Base-by-base conservation (phyloP, 1,140 invertebrate genomes). In the Venturia canescens region DNA sequence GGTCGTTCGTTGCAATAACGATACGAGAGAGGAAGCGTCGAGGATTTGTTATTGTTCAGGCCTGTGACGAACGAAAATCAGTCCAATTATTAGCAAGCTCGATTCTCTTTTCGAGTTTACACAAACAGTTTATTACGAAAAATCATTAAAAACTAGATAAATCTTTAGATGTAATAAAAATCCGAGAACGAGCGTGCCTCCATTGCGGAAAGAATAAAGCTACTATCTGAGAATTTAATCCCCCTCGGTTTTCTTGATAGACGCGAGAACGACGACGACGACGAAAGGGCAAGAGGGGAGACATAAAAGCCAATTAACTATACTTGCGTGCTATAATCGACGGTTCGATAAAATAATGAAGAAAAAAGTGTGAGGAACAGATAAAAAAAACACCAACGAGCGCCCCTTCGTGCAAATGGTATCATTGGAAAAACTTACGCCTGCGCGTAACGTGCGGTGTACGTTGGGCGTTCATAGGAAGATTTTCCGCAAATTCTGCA, bases 401-500 rank as follows among this genome's bases (percentile, higher is more conserved):
- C 31, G 3, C 31, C 31, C 31, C 31, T 34, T 26, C 50, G 18
- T 63, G 50, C 44, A 77, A 50, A 34, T 23, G 71, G 18, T 69
- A 72, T 27, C 27, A 76, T 23, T 26, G 74, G 26, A 31, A 66
- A 66, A 84, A 95, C 95, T 96, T 94, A 97, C 96, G 94, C 94
- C 96, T 94, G 91, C 96, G 93, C 82, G 94, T 93, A 87, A 95
- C 95, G 92, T 97, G 96, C 80, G 96, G 96, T 91, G 96, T 96
- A 87, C 96, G 95, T 92, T 96, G 95, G 90, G 94, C 96, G 84
- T 95, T 95, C 87, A 95, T 93, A 78, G 96, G 96, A 89, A 97
- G 92, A 91, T 96, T 96, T 92, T 97, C 96, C 83, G 96, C 96
- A 89, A 96, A 96, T 94, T 97, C 96, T 97, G 91, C 78, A 93